Conservation (phyloP, 2,113 vertebrate species). For the Pandion haliaetus region DNA sequence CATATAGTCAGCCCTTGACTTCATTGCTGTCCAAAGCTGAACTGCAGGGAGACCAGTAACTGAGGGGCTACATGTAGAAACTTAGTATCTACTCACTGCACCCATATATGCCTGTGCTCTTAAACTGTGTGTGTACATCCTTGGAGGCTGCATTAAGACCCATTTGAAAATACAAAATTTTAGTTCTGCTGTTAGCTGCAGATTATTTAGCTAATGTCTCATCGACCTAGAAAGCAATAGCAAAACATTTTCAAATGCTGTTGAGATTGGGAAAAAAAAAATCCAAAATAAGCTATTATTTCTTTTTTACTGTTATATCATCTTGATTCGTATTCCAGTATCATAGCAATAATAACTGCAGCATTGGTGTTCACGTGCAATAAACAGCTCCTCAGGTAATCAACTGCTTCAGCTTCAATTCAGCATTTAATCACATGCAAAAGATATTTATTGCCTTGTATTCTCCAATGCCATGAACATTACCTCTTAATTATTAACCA, state of each 20-base stretch:
- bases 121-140: fast-evolving
- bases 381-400: background rate
- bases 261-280: background rate
- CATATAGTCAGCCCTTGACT: background rate
- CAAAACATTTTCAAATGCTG: background rate
- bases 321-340: background rate
- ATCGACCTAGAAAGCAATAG: background rate
- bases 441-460: background rate
- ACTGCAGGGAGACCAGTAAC: background rate
- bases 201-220: background rate
- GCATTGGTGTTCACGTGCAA: background rate
- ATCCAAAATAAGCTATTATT: background rate
- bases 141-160: background rate
- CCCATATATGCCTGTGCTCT: background rate
- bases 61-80: background rate
- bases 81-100: background rate
- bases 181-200: background rate
- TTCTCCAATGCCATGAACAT: background rate
- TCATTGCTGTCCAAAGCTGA: background rate
- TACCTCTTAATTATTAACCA: conserved; percentile 15
- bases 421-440: background rate
- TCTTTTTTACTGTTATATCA: background rate
- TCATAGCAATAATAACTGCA: background rate
- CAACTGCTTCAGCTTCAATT: background rate
- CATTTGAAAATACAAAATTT: background rate